Percentiles rank a stretch among this genome's conserved stretches.
Conservation (phyloP, 1,140 invertebrate species). For the Megalonaias nervosa region DNA sequence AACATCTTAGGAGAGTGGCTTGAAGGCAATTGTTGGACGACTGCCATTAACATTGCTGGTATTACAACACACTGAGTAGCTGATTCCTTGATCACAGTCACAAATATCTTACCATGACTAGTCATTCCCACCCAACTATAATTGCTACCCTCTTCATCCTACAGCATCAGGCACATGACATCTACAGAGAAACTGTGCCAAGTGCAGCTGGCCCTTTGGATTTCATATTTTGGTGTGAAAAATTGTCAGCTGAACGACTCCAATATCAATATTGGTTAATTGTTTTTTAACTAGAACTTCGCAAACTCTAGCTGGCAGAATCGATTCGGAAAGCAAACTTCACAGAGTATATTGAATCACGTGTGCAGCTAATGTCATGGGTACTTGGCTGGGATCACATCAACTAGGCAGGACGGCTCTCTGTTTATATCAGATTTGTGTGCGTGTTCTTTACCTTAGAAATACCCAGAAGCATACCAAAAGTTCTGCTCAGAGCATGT, state of each 20-base stretch:
- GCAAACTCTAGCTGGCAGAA: slow-evolving; percentile 8
- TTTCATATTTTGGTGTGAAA: slow-evolving; percentile 3
- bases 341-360: slow-evolving; percentile 2
- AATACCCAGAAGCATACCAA: no score
- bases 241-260: neutral
- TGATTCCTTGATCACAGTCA: slow-evolving; percentile 33
- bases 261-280: slow-evolving; percentile 11
- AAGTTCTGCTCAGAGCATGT: neutral
- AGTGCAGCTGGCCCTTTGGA: neutral
- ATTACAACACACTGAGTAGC: slow-evolving; percentile 22
- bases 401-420: slow-evolving; percentile 44
- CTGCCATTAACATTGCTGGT: slow-evolving; percentile 24
- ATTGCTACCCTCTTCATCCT: slow-evolving; percentile 1
- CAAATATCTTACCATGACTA: slow-evolving; percentile 18
- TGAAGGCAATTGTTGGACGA: slow-evolving; percentile 46
- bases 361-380: slow-evolving; percentile 5
- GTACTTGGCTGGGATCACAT: slow-evolving; percentile 21
- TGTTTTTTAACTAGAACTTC: slow-evolving; percentile 12
- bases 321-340: slow-evolving; percentile 3
- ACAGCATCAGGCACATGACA: neutral
- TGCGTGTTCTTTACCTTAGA: slow-evolving; percentile 5
- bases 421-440: slow-evolving; percentile 34
- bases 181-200: no score
- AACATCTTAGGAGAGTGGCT: slow-evolving; percentile 35
- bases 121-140: slow-evolving; percentile 25